Evolutionary conservation across 2,797 vertebrate species (phyloP).

Genomic region (Lepilemur ruficaudatus): DNA sequence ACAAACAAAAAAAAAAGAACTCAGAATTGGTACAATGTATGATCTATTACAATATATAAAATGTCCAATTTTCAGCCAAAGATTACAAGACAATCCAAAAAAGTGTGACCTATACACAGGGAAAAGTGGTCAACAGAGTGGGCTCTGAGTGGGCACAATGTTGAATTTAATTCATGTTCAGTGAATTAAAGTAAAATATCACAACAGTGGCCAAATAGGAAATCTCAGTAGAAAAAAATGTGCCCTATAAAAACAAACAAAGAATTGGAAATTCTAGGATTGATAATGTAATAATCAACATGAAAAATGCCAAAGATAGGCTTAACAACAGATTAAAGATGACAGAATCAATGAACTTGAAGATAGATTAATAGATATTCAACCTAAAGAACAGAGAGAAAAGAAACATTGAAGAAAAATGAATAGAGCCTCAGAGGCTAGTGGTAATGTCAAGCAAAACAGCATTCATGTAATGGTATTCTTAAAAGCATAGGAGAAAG

Average conservation of each 20-base stretch:
- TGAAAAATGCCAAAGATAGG: neutral
- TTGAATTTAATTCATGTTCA: neutral
- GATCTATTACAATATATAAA: neutral
- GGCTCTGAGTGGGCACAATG: neutral
- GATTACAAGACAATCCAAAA: neutral
- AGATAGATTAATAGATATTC: neutral
- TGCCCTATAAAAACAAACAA: neutral
- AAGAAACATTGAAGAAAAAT: neutral
- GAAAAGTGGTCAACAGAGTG: neutral
- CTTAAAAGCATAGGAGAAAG: neutral
- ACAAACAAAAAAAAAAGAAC: neutral
- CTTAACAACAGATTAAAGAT: neutral
- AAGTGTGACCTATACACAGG: neutral
- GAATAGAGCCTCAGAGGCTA: neutral
- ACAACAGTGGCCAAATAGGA: neutral
- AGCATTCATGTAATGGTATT: neutral
- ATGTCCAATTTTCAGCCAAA: slow-evolving; percentile 20
- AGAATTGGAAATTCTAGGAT: neutral
- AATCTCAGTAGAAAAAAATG: neutral
- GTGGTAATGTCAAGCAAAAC: neutral
- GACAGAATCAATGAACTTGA: neutral
- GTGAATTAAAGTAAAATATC: neutral
- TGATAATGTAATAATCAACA: slow-evolving; percentile 1
- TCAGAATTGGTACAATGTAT: neutral
- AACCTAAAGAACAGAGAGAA: neutral